A percentile compares a stretch with the other conserved stretches of the same genome.
Conservation (phyloP, 2,888 invertebrate species). For the Drosophila melanosoma region DNA sequence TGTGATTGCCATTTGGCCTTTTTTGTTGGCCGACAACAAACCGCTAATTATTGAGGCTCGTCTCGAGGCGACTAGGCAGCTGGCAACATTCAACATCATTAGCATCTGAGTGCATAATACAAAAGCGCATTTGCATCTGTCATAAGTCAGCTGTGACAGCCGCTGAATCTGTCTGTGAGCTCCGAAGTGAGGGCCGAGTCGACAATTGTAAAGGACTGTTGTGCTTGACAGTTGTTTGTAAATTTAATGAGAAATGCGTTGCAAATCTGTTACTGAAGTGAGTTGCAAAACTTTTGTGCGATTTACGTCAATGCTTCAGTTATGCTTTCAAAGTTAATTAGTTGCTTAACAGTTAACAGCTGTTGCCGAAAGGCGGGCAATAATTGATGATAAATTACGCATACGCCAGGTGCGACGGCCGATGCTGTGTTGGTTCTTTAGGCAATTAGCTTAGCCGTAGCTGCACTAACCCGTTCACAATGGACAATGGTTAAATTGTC, state of each 20-base stretch:
- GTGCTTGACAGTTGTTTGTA: conserved; percentile 12
- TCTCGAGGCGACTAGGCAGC: conserved; percentile 23
- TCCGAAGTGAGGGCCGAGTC: not conserved
- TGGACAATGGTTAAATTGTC: not conserved
- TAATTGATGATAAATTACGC: conserved; percentile 51
- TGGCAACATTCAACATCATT: conserved; percentile 21
- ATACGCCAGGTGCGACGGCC: conserved; percentile 48
- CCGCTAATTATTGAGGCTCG: conserved; percentile 40
- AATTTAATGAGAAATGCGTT: conserved; percentile 44
- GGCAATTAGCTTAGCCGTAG: conserved; percentile 45
- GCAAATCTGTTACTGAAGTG: conserved; percentile 23
- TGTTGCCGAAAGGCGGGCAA: conserved; percentile 20
- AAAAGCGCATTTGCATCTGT: conserved; percentile 24
- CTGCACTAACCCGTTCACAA: conserved; percentile 14
- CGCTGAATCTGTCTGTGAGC: conserved; percentile 28
- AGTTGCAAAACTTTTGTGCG: conserved; percentile 25
- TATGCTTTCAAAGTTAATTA: conserved; percentile 45
- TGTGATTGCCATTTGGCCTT: conserved; percentile 26
- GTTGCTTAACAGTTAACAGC: conserved; percentile 37
- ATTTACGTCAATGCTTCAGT: conserved; percentile 24
- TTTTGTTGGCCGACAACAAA: conserved; percentile 19
- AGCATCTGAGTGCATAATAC: conserved; percentile 25
- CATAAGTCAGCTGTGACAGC: conserved; percentile 30
- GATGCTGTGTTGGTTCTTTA: conserved; percentile 9
- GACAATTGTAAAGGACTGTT: not conserved